Evolutionary conservation across 1,140 invertebrate species (phyloP), one percentile per base, ranked within the genome.

Genomic region (Drosophila miranda): DNA sequence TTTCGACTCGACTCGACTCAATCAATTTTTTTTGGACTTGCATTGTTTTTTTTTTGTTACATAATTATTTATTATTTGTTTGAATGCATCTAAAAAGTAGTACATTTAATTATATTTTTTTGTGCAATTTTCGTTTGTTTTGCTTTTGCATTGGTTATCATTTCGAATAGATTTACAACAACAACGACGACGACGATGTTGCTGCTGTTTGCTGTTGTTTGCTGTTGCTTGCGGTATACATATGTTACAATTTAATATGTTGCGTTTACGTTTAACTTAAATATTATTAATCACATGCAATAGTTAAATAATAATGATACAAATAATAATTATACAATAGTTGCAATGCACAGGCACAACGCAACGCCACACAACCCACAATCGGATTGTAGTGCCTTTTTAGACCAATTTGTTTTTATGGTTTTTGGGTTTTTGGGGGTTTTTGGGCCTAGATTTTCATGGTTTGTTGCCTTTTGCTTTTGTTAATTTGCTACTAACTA

Each of bases 261-360:
- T 88, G 75, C 70, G 62, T 87, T 87, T 87, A 82, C 70, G 78
- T 78, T 82, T 87, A 87, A 87, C 82, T 87, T 87, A 87, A 82
- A 87, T 87, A 87, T 87, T 87, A 87, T 87, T 87, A 87, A 87
- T 87, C 82, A 87, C 82, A 87, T 87, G 82, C 82, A 87, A 87
- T 88, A 87, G 82, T 87, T 87, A 87, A 87, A 87, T 87, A 88
- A 86, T 87, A 86, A 83, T 76, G 54, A 55, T 78, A 82, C 84
- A 76, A 82, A 86, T 75, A 75, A 86, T 81, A 86, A 81, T 87
- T 77, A 84, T 87, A 87, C 77, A 87, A 8, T 86, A 87, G 80
- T 86, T 77, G 53, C 28, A 21, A 26, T 26, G 23, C 23, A 26
- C 23, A 26, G 23, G 4, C 23, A 26, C 23, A 76, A 76, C 59